Conservation (phyloP, 2,113 vertebrate genomes). For the Ameiurus melas region DNA sequence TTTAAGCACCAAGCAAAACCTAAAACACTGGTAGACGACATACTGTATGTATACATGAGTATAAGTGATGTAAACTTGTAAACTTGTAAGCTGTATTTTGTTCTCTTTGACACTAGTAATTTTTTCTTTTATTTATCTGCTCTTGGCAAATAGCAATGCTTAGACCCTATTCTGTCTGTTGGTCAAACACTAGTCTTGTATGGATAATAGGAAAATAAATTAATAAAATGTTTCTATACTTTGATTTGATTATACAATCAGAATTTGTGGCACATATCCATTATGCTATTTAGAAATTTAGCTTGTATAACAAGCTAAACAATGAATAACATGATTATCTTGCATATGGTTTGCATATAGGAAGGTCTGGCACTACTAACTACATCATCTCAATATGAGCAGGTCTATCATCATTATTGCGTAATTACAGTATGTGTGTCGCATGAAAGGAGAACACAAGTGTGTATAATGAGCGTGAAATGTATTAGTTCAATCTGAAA, state of each 20-base stretch:
- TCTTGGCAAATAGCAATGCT: background rate
- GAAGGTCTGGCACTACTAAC: background rate
- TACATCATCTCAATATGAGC: background rate
- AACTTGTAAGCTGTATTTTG: background rate
- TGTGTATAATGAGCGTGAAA: background rate
- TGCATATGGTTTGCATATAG: background rate
- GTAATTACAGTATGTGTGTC: background rate
- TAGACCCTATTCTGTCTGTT: background rate
- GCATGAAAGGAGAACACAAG: background rate
- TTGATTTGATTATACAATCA: too few species aligned
- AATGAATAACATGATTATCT: background rate
- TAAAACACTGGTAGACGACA: background rate
- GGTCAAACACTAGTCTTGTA: background rate
- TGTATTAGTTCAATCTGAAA: background rate
- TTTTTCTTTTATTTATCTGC: background rate
- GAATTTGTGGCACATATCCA: too few species aligned
- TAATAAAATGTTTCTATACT: background rate
- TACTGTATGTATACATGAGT: background rate
- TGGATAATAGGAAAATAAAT: background rate
- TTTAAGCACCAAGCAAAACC: background rate
- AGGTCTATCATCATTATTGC: background rate
- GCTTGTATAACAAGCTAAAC: too few species aligned
- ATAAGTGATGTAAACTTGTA: background rate
- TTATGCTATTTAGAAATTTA: too few species aligned
- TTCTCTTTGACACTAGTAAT: background rate